Evolutionary conservation across 53 echinoderm and acorn worm species (phyloP).

Genomic region (Antedon mediterranea): DNA sequence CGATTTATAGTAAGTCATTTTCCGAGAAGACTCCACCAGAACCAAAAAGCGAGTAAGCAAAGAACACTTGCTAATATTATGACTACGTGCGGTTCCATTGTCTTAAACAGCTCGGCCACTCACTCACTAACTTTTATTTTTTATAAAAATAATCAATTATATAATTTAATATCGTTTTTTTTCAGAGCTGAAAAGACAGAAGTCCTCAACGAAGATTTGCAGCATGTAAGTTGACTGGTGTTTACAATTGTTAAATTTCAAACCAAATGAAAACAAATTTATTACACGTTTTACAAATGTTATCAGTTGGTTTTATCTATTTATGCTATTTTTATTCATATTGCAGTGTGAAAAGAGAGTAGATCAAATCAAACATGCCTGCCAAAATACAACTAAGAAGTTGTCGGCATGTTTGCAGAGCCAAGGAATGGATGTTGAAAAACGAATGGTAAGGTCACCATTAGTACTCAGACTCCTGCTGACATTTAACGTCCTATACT

Average conservation of each 20-base stretch:
- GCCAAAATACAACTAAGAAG: constrained; percentile 64
- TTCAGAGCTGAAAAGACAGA: constrained; percentile 84
- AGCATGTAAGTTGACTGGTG: constrained; percentile 41
- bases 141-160: not conserved
- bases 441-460: constrained; percentile 63
- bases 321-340: constrained; percentile 2
- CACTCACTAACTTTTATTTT: constrained; percentile 3
- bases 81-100: no score
- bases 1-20: no score
- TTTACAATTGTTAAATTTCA: not conserved
- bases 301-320: not conserved
- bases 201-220: constrained; percentile 74
- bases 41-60: no score
- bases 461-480: no score
- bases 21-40: no score
- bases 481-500: no score
- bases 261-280: not conserved
- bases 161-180: constrained; percentile 13
- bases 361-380: constrained; percentile 62
- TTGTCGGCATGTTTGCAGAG: constrained; percentile 60
- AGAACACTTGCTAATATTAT: no score
- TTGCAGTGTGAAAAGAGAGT: constrained; percentile 82
- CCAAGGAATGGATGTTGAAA: constrained; percentile 64
- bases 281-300: not conserved
- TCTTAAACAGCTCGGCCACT: no score